Conservation (phyloP, 1,140 invertebrate genomes). For the Berghia stephanieae region DNA sequence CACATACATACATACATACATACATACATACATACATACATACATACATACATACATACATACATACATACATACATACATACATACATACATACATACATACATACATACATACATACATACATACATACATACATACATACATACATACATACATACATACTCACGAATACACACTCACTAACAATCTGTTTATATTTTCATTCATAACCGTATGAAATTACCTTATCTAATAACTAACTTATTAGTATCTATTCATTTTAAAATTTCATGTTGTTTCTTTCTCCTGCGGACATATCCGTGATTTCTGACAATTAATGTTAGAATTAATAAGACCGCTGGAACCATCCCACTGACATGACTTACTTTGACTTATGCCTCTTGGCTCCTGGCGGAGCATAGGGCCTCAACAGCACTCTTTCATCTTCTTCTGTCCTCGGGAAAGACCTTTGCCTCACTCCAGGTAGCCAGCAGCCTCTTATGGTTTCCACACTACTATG, state of each 20-base stretch:
- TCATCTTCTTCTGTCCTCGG: too few species aligned
- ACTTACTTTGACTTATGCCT: too few species aligned
- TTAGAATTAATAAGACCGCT: not conserved
- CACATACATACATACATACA: not conserved
- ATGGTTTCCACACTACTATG: too few species aligned
- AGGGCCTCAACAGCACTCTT: too few species aligned
- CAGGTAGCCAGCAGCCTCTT: too few species aligned
- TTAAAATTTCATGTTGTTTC: not conserved
- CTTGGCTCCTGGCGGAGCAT: too few species aligned
- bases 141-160: too few species aligned
- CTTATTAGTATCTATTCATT: not conserved
- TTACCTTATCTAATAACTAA: not conserved
- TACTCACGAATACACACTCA: not conserved
- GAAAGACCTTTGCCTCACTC: too few species aligned
- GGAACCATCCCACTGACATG: not conserved
- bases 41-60: conserved; percentile 12
- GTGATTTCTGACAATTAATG: too few species aligned
- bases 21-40: not conserved
- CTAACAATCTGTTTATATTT: not conserved
- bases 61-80: not conserved
- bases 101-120: not conserved
- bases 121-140: conserved; percentile 8
- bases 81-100: not conserved
- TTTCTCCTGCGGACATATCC: not conserved
- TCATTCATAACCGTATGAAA: not conserved